phyloP scores from a whole-genome alignment of 2,888 invertebrate genomes.

The Lasioglossum calceatum region DNA sequence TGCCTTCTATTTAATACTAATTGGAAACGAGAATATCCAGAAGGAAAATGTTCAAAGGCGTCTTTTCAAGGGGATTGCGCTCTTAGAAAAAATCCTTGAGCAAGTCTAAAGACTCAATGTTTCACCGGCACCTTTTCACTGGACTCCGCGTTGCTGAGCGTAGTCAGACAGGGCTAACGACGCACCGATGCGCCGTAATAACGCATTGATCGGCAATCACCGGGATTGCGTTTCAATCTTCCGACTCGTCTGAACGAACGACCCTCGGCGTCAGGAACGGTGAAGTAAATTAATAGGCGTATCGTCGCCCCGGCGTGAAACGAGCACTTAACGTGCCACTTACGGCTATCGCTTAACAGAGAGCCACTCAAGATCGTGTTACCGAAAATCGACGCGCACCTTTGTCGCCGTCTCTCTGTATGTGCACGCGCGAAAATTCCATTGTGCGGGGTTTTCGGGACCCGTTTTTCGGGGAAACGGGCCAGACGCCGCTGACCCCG shows the following conservation, averaged over 20 bases:
- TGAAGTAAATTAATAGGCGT: slow-evolving; percentile 82
- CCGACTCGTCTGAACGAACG: slow-evolving; percentile 38
- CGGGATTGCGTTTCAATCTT: slow-evolving; percentile 47
- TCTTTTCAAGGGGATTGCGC: not conserved
- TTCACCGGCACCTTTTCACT: not conserved
- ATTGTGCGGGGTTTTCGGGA: slow-evolving; percentile 60
- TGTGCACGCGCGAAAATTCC: slow-evolving; percentile 61
- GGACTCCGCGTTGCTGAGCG: not conserved
- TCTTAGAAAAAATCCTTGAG: slow-evolving; percentile 4
- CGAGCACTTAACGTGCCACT: slow-evolving; percentile 82
- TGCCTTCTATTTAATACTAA: not conserved
- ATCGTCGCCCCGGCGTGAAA: slow-evolving; percentile 81
- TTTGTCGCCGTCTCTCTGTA: slow-evolving; percentile 65
- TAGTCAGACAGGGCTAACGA: not conserved
- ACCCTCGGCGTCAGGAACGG: slow-evolving; percentile 48
- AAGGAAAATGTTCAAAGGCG: not conserved
- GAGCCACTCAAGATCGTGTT: slow-evolving; percentile 84
- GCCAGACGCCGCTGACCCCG: slow-evolving; percentile 49
- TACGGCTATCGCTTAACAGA: slow-evolving; percentile 80
- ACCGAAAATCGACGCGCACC: slow-evolving; percentile 83
- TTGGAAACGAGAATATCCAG: not conserved
- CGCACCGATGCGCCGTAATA: slow-evolving; percentile 32
- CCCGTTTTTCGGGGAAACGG: slow-evolving; percentile 50
- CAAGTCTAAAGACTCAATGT: not conserved
- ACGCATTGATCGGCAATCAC: slow-evolving; percentile 44